Base-by-base conservation (phyloP, 2,797 vertebrate species). In the Xerus rutilus region DNA sequence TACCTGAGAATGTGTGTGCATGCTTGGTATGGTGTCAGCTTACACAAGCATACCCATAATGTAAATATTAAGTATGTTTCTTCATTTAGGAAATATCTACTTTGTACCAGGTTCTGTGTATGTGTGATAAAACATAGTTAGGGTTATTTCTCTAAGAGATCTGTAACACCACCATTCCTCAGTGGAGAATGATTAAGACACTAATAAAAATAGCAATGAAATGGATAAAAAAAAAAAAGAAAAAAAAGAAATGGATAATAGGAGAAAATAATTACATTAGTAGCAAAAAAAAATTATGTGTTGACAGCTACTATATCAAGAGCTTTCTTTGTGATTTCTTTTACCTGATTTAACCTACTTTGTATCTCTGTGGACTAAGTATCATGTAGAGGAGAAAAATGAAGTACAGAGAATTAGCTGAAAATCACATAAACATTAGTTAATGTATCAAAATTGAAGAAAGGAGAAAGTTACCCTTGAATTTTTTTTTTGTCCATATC, bases 81-180 rank as follows among this genome's bases (percentile, higher is more conserved):
- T 47, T 17, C 32, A 65, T 72, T 86, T 74, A 28, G 1, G 9
- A 14, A 77, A 21, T 15, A 69, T 2, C 43, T 81, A n/a, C 3
- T 43, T 2, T 92, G 20, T 76, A 9, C 23, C 47, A 67, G 18
- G 17, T 30, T 78, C 25, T 54, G 0, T 49, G 7, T 69, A 9
- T 77, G 3, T 76, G 9, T 67, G 39, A 65, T 86, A 73, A 90
- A 70, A 45, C 25, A 62, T 72, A 23, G 49, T 77, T 64, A 35
- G 7, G 91, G 88, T 91, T 52, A 74, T 95, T 97, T 97, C 20
- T 30, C 28, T 82, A 23, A 78, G 6, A 76, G 4, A 64, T 64
- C 20, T 30, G 13, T 54, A 78, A 32, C 17, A 14, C 3, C 3
- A 5, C 3, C 3, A 4, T 87, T 81, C 7, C 21, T 90, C 14